Evolutionary conservation across 2,797 vertebrate species (phyloP).

Genomic region (Masticophis lateralis): DNA sequence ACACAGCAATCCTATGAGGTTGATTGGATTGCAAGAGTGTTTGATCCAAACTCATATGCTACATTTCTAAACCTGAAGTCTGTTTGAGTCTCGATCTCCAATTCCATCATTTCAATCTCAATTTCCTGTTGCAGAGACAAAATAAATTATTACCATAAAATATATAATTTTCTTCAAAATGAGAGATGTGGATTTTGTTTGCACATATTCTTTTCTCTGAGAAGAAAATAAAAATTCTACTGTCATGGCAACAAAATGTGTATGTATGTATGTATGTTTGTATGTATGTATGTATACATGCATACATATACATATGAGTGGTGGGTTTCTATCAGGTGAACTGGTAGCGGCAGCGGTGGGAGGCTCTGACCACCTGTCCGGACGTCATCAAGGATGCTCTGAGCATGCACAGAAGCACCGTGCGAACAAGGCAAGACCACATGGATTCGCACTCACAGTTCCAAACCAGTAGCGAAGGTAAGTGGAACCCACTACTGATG

Average conservation of each 20-base stretch:
- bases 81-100: neutral
- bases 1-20: neutral
- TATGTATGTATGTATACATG: too few relatives aligned
- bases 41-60: neutral
- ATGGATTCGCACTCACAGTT: too few relatives aligned
- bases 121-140: neutral
- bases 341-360: rapidly evolving
- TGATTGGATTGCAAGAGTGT: neutral
- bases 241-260: neutral
- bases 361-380: too few relatives aligned
- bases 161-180: neutral
- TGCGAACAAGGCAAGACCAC: too few relatives aligned
- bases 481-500: too few relatives aligned
- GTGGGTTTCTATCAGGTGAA: too few relatives aligned
- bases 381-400: too few relatives aligned
- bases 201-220: slow-evolving; percentile 17
- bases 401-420: too few relatives aligned
- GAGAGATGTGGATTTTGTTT: slow-evolving; percentile 12
- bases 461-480: too few relatives aligned
- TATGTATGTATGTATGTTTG: neutral
- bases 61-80: neutral
- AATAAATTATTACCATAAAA: neutral
- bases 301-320: too few relatives aligned
- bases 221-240: slow-evolving; percentile 34
- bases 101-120: neutral